Evolutionary conservation across 1,140 invertebrate genomes (phyloP).

Genomic region (Saccostrea echinata): DNA sequence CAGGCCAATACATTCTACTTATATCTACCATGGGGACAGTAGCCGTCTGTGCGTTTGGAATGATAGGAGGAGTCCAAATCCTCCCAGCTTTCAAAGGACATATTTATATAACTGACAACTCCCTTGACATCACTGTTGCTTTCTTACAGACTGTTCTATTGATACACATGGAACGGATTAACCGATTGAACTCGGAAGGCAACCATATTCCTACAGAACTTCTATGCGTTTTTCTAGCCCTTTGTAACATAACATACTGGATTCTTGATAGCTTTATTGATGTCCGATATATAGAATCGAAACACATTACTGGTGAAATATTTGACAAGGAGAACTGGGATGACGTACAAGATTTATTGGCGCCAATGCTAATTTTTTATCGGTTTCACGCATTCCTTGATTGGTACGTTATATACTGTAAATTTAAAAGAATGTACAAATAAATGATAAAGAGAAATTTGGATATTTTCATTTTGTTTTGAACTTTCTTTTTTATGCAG

Average conservation of each 20-base stretch:
- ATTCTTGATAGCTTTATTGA: constrained; percentile 23
- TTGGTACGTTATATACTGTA: constrained; percentile 16
- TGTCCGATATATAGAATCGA: background rate
- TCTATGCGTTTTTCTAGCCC: background rate
- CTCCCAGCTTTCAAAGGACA: background rate
- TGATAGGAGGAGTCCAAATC: constrained; percentile 18
- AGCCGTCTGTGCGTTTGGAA: constrained; percentile 17
- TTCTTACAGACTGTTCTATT: constrained; percentile 20
- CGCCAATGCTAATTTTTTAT: constrained; percentile 31
- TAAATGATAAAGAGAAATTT: too few relatives aligned
- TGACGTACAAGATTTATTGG: background rate
- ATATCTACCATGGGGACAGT: constrained; percentile 14
- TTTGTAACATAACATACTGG: constrained; percentile 24
- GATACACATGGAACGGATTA: background rate
- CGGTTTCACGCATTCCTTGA: constrained; percentile 31
- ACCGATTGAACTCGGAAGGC: background rate
- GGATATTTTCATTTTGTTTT: too few relatives aligned
- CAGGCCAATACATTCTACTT: constrained; percentile 11
- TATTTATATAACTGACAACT: background rate
- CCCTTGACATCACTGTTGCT: background rate
- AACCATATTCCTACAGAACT: background rate
- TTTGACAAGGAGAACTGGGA: background rate
- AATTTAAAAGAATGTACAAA: constrained; percentile 5
- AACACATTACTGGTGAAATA: background rate
- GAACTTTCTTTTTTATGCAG: too few relatives aligned